Base-by-base conservation (phyloP, 1,140 invertebrate genomes). In the Bombus sylvicola region DNA sequence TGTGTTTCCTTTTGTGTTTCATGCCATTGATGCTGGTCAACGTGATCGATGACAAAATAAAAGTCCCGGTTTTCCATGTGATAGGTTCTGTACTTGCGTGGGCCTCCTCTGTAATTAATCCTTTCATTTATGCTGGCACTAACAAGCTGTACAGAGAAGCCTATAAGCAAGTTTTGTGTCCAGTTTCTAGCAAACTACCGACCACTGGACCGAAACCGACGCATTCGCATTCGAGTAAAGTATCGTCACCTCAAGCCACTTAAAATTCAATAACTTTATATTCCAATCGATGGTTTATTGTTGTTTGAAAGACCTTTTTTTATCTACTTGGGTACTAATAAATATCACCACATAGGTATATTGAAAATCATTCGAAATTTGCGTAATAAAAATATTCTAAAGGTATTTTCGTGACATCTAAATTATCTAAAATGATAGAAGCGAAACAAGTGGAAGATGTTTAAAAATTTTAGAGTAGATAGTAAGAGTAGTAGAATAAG, bases 21-120 rank as follows among this genome's bases (percentile, higher is more conserved):
- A 95, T 98, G 78, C 98, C 98, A 0, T 95, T 98, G 62, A 98
- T 98, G 97, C 95, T 98, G 73, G 97, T 97, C 89, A 98, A 98
- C 94, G 98, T 98, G 25, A 96, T 97, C 66, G 97, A 98, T 92
- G 97, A 98, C 90, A 96, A 97, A 41, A 96, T 97, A 69, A 95
- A 94, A 2, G 97, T 97, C 89, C 98, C 98, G 18, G 96, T 96
- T 92, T 90, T 98, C 0, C 97, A 98, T 92, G 96, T 98, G 22
- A 95, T 98, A 47, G 97, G 97, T 1, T 98, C 98, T 0, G 96
- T 98, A 43, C 94, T 98, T 75, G 97, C 98, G 1, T 98, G 98
- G 98, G 97, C 97, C 2, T 98, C 98, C 1, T 97, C 97, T 72
- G 98, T 98, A 57, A 96, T 98, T 87, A 98, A 98, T 94, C 98